Percentiles rank a stretch among this genome's conserved stretches.
phyloP scores from a whole-genome alignment of 2,113 vertebrate species.

The Oriolus oriolus region DNA sequence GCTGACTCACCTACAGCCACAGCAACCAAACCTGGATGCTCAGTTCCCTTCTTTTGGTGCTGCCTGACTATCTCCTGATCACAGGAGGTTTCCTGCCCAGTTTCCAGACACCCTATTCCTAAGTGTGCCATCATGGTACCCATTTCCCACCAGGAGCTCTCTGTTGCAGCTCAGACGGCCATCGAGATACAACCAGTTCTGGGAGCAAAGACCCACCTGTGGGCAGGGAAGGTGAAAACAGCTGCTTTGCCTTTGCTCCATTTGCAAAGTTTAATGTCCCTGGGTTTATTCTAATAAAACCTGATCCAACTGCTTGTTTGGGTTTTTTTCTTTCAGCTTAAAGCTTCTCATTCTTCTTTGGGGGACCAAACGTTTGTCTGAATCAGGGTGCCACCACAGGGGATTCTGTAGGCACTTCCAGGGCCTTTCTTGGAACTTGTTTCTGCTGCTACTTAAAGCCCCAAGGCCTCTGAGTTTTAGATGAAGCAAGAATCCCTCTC shows the following conservation, averaged over 20 bases:
- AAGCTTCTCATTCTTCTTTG: background rate
- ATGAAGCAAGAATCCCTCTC: background rate
- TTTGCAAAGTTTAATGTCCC: background rate
- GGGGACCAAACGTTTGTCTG: background rate
- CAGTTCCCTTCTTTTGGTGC: background rate
- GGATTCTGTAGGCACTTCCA: background rate
- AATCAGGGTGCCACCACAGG: background rate
- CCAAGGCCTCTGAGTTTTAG: background rate
- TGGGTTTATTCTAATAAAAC: background rate
- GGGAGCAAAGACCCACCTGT: background rate
- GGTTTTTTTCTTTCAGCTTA: background rate
- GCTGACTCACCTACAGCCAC: background rate
- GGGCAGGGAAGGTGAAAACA: background rate
- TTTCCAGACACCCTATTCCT: background rate
- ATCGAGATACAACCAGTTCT: background rate
- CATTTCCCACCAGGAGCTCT: background rate
- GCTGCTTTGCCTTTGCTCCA: background rate
- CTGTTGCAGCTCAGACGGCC: background rate
- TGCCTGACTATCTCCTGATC: background rate
- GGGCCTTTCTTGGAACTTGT: background rate
- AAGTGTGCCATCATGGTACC: accelerated
- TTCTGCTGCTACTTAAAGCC: background rate
- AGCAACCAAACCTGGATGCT: background rate
- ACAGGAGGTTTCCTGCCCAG: background rate
- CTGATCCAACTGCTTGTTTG: background rate